A percentile compares a stretch with the other conserved stretches of the same genome.
These are phyloP conservation scores for Rhinogobius similis DNA, from an alignment of 2,113 vertebrate genomes.

Conservation along the genomic window DNA sequence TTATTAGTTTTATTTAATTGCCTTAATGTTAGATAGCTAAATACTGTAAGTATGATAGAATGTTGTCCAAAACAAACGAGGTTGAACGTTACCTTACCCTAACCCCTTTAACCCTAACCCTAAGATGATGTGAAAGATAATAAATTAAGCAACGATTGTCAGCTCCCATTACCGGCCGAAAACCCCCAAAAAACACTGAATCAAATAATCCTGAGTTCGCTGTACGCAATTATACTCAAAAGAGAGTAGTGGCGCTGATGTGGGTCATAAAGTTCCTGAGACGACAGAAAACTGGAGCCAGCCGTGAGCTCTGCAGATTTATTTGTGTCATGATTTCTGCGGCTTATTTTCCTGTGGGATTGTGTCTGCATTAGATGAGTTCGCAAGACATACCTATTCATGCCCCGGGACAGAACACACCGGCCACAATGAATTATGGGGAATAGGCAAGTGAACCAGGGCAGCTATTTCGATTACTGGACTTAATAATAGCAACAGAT, in stretches of 20 bases:
- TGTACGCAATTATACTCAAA: neutral
- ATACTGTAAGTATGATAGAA: no score
- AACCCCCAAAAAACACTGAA: neutral
- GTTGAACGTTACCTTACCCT: no score
- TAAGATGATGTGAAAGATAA: no score
- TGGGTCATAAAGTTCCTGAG: slow-evolving; percentile 17
- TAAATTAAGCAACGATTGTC: no score
- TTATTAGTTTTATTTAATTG: no score
- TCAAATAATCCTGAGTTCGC: neutral
- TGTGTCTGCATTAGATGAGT: slow-evolving; percentile 5
- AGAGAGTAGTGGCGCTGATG: slow-evolving; percentile 8
- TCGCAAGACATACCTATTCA: neutral
- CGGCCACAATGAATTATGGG: neutral
- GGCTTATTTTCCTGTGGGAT: slow-evolving; percentile 13
- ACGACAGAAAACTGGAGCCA: slow-evolving; percentile 17
- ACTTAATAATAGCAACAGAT: neutral
- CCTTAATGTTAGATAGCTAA: no score
- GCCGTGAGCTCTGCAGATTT: slow-evolving; percentile 16
- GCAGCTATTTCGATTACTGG: neutral
- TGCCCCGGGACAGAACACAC: neutral
- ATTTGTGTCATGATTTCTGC: slow-evolving; percentile 14
- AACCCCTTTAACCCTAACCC: no score
- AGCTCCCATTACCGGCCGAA: no score
- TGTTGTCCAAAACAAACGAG: no score
- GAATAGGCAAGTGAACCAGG: neutral